phyloP scores from a whole-genome alignment of 2,797 vertebrate genomes.

The Potorous gilbertii region DNA sequence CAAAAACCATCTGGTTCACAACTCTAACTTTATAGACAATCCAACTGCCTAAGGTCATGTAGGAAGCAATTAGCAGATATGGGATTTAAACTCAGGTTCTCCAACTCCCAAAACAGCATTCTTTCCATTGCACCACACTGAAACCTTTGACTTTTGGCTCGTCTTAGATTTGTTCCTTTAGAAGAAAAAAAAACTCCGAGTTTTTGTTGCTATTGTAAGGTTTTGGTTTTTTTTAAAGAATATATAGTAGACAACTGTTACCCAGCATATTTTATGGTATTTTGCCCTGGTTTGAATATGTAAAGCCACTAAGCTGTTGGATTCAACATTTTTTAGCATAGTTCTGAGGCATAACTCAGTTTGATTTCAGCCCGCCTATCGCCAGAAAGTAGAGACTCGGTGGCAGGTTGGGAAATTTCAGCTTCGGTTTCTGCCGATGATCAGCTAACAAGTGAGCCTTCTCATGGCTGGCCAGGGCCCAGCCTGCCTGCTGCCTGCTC shows the following conservation, averaged over 20 bases:
- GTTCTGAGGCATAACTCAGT: constrained; percentile 55
- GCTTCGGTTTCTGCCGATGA: neutral
- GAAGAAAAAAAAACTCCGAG: neutral
- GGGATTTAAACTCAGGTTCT: neutral
- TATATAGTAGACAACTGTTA: constrained; percentile 51
- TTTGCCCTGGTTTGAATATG: constrained; percentile 66
- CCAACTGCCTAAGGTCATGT: accelerated
- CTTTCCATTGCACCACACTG: neutral
- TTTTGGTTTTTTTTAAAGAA: constrained; percentile 51
- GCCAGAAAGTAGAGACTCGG: constrained; percentile 42
- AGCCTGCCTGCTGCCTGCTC: neutral
- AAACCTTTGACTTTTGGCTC: neutral
- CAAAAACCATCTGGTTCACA: neutral
- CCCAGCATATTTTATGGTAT: constrained; percentile 63
- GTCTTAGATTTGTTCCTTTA: constrained; percentile 51
- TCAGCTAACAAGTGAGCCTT: neutral
- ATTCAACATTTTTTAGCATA: constrained; percentile 60
- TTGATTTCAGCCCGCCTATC: constrained; percentile 36
- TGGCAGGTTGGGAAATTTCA: neutral
- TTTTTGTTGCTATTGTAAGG: neutral
- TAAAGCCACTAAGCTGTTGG: constrained; percentile 62
- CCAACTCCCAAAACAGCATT: neutral
- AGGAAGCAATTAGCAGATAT: neutral
- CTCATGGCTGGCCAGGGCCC: neutral
- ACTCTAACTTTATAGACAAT: neutral